A percentile compares a stretch with the other conserved stretches of the same genome.
Evolutionary conservation across 2,797 vertebrate species (phyloP).

Genomic region (Intellagama lesueurii): DNA sequence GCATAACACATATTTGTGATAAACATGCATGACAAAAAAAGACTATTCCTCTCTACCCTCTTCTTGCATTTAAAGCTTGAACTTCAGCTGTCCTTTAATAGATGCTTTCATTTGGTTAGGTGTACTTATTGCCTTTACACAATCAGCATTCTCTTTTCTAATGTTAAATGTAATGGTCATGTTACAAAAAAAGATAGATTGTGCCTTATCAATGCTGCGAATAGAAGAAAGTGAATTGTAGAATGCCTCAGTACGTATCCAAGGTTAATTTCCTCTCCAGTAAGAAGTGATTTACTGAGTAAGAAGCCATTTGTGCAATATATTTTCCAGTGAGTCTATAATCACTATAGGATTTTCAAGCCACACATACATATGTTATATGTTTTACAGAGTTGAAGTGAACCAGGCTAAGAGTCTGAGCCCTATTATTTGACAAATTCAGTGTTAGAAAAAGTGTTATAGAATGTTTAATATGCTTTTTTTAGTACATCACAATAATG

Average conservation of each 20-base stretch:
- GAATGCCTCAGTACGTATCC: slow-evolving; percentile 21
- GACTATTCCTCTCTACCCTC: slow-evolving; percentile 9
- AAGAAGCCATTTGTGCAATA: slow-evolving; percentile 7
- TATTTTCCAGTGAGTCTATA: slow-evolving; percentile 4
- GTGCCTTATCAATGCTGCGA: slow-evolving; percentile 1
- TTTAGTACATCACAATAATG: neutral
- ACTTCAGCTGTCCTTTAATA: slow-evolving; percentile 19
- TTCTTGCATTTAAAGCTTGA: slow-evolving; percentile 14
- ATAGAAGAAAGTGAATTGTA: neutral
- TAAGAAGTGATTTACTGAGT: slow-evolving; percentile 3
- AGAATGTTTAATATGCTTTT: neutral
- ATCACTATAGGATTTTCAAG: neutral
- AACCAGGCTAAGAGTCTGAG: neutral
- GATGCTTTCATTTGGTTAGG: neutral
- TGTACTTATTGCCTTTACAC: slow-evolving; percentile 6
- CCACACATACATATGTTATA: neutral
- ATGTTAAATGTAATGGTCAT: accelerated
- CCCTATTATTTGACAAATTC: neutral
- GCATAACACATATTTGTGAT: slow-evolving; percentile 45
- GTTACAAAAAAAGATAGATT: neutral
- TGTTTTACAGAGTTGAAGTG: neutral
- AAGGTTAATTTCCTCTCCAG: slow-evolving; percentile 1
- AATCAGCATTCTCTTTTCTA: slow-evolving; percentile 11
- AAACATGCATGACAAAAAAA: neutral
- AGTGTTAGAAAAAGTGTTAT: no score